These are phyloP conservation scores for Alauda arvensis DNA, from an alignment of 2,797 vertebrate species.

Conservation along the genomic window DNA sequence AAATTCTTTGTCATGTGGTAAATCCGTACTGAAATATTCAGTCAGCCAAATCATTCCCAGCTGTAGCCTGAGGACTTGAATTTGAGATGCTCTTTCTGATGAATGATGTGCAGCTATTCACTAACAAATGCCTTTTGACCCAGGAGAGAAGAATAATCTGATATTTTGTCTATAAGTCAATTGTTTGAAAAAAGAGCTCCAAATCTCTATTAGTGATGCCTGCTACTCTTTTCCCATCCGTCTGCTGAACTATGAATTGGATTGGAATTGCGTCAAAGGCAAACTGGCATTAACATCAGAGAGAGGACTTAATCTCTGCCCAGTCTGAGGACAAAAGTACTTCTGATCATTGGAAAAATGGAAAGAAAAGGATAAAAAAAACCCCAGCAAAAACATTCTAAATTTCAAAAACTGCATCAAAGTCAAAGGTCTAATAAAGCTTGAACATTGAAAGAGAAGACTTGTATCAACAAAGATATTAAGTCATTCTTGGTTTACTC, in stretches of 20 bases:
- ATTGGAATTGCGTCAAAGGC: constrained; percentile 35
- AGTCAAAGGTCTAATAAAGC: neutral
- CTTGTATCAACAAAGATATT: neutral
- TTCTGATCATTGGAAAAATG: neutral
- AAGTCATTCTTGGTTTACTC: neutral
- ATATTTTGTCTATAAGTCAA: constrained; percentile 31
- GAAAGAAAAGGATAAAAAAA: neutral
- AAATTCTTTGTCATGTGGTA: neutral
- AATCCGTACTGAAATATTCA: constrained; percentile 26
- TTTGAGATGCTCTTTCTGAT: neutral
- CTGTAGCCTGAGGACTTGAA: constrained; percentile 1
- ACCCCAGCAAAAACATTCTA: neutral
- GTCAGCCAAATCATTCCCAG: constrained; percentile 27
- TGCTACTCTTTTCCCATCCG: neutral
- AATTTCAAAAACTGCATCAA: neutral
- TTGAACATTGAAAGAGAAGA: neutral
- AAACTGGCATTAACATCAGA: constrained; percentile 30
- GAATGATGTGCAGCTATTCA: neutral
- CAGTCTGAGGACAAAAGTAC: neutral
- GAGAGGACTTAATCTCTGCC: neutral
- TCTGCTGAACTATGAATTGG: constrained; percentile 45
- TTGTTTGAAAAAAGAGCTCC: neutral
- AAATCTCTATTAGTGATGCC: neutral
- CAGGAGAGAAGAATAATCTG: constrained; percentile 19
- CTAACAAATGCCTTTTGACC: constrained; percentile 2